Evolutionary conservation across 1,140 invertebrate genomes (phyloP).

Genomic region (Drosophila tani): DNA sequence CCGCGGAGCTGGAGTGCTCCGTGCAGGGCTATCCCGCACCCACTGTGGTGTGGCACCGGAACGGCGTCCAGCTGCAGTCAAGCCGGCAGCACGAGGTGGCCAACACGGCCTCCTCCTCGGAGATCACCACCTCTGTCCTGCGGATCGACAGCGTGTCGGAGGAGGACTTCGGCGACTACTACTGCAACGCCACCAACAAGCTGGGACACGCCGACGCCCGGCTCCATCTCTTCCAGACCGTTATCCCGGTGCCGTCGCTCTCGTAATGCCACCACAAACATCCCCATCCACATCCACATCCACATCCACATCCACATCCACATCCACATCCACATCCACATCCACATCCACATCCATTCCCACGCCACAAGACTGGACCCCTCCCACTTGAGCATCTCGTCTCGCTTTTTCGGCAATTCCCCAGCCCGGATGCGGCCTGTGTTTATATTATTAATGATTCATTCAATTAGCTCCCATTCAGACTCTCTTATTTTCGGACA

Average conservation of each 20-base stretch:
- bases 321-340: background rate
- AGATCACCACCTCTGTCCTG: conserved; percentile 92
- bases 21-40: conserved; percentile 93
- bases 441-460: conserved; percentile 77
- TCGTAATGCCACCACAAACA: conserved; percentile 33
- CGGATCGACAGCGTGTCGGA: conserved; percentile 92
- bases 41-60: conserved; percentile 91
- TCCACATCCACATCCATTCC: conserved; percentile 15
- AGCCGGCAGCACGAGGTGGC: conserved; percentile 91
- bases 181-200: conserved; percentile 92
- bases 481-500: conserved; percentile 55
- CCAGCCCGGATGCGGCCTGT: conserved; percentile 62
- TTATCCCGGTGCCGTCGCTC: conserved; percentile 71
- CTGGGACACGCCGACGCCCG: conserved; percentile 88
- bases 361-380: conserved; percentile 69
- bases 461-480: conserved; percentile 80
- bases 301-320: conserved; percentile 2
- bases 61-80: conserved; percentile 89
- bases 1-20: conserved; percentile 93
- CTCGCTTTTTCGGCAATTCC: conserved; percentile 69
- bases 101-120: conserved; percentile 91
- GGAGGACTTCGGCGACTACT: conserved; percentile 91
- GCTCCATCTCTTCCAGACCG: conserved; percentile 88
- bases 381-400: conserved; percentile 31
- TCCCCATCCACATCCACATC: background rate